Percentiles rank a stretch among this genome's conserved stretches.
Evolutionary conservation across 1,140 invertebrate species (phyloP).

Genomic region (Drosophila kohkoa): DNA sequence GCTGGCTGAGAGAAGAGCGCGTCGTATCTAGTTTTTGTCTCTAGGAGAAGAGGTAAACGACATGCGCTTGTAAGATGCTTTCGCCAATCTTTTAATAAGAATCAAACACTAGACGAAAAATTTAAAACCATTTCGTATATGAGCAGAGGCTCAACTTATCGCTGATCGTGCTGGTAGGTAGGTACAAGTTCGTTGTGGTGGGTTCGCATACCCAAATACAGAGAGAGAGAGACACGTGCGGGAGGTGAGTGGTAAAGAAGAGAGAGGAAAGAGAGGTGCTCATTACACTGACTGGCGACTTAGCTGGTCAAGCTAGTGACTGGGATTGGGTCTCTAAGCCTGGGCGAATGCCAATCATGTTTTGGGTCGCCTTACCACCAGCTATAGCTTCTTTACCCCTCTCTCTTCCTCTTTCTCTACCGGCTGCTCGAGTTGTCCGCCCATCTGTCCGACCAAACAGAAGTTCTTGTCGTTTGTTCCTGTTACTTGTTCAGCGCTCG

Average conservation of each 20-base stretch:
- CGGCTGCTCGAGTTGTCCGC: conserved; percentile 35
- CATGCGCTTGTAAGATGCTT: conserved; percentile 80
- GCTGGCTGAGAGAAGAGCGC: not conserved
- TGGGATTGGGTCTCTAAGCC: conserved; percentile 12
- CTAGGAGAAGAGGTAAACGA: conserved; percentile 37
- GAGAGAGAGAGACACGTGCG: not conserved
- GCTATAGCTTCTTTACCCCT: not conserved
- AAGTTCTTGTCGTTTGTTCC: conserved; percentile 79
- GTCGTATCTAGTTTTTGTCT: conserved; percentile 34
- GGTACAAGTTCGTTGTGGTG: conserved; percentile 12
- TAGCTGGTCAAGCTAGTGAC: conserved; percentile 26
- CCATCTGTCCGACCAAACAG: conserved; percentile 61
- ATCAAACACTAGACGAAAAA: conserved; percentile 83
- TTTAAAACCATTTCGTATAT: conserved; percentile 82
- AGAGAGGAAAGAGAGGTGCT: conserved; percentile 21
- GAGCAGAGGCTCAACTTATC: conserved; percentile 75
- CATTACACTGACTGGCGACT: conserved; percentile 31
- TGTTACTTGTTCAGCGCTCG: conserved; percentile 67
- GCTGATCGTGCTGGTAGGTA: conserved; percentile 80
- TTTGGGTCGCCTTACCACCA: conserved; percentile 32
- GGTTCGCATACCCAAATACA: conserved; percentile 11
- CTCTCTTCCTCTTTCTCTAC: conserved; percentile 22
- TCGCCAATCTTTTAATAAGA: conserved; percentile 83
- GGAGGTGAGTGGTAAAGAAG: not conserved
- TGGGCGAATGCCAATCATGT: conserved; percentile 73